These are phyloP conservation scores for Heterotis niloticus DNA, from an alignment of 2,113 vertebrate genomes.

Conservation along the genomic window DNA sequence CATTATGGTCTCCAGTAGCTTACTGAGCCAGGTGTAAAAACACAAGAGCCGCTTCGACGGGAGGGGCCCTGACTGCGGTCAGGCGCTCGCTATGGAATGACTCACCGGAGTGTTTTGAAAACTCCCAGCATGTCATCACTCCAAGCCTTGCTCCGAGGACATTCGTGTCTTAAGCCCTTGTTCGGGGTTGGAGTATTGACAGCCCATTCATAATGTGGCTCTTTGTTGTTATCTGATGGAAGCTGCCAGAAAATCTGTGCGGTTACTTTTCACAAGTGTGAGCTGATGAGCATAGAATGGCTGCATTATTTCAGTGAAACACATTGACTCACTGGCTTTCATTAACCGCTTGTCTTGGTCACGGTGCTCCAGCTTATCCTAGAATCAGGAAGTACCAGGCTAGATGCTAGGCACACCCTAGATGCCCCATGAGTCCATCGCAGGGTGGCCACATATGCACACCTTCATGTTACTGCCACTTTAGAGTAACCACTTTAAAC, in stretches of 20 bases:
- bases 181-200: not conserved
- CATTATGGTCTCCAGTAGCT: not conserved
- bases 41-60: not conserved
- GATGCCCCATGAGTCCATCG: too few species aligned
- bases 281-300: too few species aligned
- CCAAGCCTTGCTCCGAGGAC: not conserved
- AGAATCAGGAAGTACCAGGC: too few species aligned
- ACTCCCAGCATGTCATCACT: conserved; percentile 10
- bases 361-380: too few species aligned
- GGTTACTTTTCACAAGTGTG: not conserved
- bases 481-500: too few species aligned
- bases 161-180: not conserved
- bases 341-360: too few species aligned
- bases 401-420: too few species aligned
- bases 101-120: conserved; percentile 41
- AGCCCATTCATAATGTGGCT: not conserved
- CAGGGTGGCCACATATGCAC: too few species aligned
- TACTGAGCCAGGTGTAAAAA: not conserved
- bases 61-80: not conserved
- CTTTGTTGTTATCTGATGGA: not conserved
- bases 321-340: too few species aligned
- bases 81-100: conserved; percentile 22
- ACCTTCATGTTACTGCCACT: too few species aligned
- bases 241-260: not conserved
- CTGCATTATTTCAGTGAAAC: too few species aligned